Percentiles rank a stretch among this genome's conserved stretches.
Evolutionary conservation across 2,113 vertebrate genomes (phyloP).

Genomic region (Jacana jacana): DNA sequence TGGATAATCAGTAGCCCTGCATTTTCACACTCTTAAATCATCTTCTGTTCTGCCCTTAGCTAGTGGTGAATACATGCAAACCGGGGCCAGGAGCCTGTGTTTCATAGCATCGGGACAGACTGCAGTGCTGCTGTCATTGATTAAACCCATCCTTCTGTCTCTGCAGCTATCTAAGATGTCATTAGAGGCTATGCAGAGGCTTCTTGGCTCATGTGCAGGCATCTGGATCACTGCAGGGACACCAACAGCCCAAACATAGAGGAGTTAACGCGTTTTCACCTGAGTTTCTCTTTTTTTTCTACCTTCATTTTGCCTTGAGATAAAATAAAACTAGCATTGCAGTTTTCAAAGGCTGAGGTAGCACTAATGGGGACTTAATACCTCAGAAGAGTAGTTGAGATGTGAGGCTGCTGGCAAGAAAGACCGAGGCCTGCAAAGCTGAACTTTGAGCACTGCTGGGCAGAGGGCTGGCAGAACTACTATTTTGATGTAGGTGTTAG

Average conservation of each 20-base stretch:
- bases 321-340: not conserved
- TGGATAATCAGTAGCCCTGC: not conserved
- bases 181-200: not conserved
- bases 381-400: not conserved
- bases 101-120: not conserved
- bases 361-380: not conserved
- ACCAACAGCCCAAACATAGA: not conserved
- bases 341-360: not conserved
- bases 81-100: not conserved
- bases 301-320: not conserved
- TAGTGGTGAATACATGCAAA: not conserved
- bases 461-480: not conserved
- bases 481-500: not conserved
- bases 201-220: not conserved
- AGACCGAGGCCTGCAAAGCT: not conserved
- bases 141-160: conserved; percentile 26
- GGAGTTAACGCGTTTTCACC: not conserved
- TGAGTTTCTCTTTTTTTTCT: not conserved
- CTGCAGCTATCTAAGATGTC: conserved; percentile 18
- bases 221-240: not conserved
- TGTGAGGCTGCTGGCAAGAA: not conserved
- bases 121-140: conserved; percentile 28
- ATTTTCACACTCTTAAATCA: not conserved
- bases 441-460: not conserved
- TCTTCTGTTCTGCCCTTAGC: not conserved